Conservation (phyloP, 2,113 vertebrate genomes). For the Brevimyrus niger region DNA sequence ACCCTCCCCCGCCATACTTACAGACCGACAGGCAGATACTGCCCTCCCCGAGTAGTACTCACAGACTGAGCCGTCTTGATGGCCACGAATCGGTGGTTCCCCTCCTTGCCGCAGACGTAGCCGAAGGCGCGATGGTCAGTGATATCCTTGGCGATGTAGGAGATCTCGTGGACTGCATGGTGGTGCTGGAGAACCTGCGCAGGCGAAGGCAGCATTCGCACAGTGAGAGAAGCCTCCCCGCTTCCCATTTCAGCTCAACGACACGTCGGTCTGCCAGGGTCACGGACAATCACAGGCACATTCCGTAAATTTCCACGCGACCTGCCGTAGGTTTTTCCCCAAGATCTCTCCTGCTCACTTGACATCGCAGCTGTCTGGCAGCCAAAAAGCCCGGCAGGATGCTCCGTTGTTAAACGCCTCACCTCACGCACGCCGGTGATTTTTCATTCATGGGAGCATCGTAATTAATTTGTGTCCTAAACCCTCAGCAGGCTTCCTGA, state of each 20-base stretch:
- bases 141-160: slow-evolving; percentile 98
- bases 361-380: neutral
- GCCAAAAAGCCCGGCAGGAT: neutral
- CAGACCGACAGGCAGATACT: neutral
- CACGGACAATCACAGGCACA: neutral
- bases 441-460: neutral
- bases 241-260: neutral
- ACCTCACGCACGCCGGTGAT: neutral
- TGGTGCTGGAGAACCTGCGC: slow-evolving; percentile 88
- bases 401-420: neutral
- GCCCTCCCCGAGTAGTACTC: slow-evolving; percentile 49
- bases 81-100: slow-evolving; percentile 96
- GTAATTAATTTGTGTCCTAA: neutral
- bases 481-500: slow-evolving; percentile 11
- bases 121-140: slow-evolving; percentile 97
- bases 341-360: neutral
- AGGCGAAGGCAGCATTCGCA: slow-evolving; percentile 11
- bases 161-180: slow-evolving; percentile 97
- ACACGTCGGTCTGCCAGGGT: neutral
- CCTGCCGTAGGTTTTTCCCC: neutral
- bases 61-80: slow-evolving; percentile 97
- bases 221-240: neutral
- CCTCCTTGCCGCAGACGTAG: slow-evolving; percentile 95
- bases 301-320: neutral
- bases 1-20: too few species aligned